Conservation (phyloP, 2,888 invertebrate genomes). For the Smittia sp. region DNA sequence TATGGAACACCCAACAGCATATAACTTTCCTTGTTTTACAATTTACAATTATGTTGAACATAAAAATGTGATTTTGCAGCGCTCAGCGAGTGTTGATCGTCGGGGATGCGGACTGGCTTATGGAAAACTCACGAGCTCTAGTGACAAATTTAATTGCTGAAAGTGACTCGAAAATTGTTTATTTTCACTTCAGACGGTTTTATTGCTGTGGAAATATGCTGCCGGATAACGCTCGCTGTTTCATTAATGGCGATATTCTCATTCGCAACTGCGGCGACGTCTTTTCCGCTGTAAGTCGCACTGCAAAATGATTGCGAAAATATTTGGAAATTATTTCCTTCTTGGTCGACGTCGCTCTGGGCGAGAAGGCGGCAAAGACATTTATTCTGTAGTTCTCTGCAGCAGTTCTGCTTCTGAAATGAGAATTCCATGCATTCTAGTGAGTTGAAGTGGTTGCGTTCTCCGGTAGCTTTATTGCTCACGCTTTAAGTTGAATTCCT, state of each 20-base stretch:
- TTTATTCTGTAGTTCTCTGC: no score
- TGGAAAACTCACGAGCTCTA: background rate
- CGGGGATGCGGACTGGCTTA: background rate
- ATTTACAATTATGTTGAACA: constrained; percentile 24
- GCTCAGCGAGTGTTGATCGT: background rate
- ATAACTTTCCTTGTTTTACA: constrained; percentile 14
- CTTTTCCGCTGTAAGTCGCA: background rate
- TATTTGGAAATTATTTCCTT: constrained; percentile 2
- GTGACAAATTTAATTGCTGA: constrained; percentile 40
- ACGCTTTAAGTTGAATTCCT: no score
- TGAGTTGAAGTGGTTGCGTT: no score
- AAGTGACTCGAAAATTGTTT: constrained; percentile 37
- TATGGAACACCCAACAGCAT: no score
- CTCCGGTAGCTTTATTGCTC: no score
- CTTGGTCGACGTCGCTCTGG: background rate
- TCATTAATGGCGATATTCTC: background rate
- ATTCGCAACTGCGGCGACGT: background rate
- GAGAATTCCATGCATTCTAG: no score
- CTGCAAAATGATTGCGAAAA: constrained; percentile 11
- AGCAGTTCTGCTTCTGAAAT: no score
- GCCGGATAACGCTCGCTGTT: background rate
- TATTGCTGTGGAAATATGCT: constrained; percentile 30
- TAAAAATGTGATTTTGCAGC: constrained; percentile 29
- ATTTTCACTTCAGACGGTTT: constrained; percentile 36
- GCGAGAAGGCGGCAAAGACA: background rate